Conservation (phyloP, 2,797 vertebrate genomes). For the Eutrigla gurnardus region DNA sequence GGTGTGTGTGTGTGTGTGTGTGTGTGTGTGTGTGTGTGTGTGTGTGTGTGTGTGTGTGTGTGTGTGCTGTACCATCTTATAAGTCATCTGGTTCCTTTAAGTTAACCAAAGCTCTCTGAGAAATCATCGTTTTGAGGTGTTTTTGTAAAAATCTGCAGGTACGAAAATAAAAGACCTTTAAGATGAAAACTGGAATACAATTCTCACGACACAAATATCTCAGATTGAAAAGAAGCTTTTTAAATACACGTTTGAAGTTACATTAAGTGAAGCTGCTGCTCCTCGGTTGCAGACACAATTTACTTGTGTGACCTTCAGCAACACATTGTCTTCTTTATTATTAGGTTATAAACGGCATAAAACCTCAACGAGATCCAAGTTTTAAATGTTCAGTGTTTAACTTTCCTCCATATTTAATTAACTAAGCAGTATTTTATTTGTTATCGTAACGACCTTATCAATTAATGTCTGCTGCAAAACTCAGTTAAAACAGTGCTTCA, state of each 20-base stretch:
- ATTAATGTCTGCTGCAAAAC: background rate
- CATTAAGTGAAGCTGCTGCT: too few species aligned
- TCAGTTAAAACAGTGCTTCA: background rate
- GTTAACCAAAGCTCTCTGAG: background rate
- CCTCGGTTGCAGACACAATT: background rate
- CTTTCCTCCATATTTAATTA: background rate
- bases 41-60: background rate
- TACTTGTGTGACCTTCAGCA: background rate
- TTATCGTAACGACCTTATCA: too few species aligned
- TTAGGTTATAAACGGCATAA: background rate
- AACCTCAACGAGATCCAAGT: background rate
- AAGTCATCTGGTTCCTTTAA: background rate
- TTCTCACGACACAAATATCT: background rate
- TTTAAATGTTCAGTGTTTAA: background rate
- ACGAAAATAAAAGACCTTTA: too few species aligned
- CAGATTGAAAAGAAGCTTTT: background rate
- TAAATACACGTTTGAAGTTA: background rate
- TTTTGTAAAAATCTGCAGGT: too few species aligned
- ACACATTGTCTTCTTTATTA: background rate
- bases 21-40: slow-evolving; percentile 5
- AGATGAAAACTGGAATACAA: background rate
- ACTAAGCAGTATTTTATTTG: background rate
- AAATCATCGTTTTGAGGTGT: too few species aligned
- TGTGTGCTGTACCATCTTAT: background rate
- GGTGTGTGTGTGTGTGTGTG: background rate